Evolutionary conservation across 2,888 invertebrate genomes (phyloP), one percentile per base, ranked within the genome.

Genomic region (Helicoverpa assulta): DNA sequence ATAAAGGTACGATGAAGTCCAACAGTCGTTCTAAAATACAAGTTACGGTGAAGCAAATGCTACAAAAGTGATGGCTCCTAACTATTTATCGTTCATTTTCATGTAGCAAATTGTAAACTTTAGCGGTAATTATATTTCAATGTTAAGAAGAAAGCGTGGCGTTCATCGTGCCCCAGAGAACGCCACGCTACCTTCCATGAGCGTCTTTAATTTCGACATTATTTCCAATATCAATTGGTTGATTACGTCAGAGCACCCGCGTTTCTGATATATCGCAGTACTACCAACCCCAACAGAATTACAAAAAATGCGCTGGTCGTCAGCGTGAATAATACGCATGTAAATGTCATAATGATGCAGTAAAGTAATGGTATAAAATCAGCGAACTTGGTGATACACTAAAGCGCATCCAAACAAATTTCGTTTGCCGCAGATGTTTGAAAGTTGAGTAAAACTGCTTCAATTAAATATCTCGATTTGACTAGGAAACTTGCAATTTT

Each of bases 271-370:
- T 26, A 56, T 19, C 69, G 70, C 18, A 65, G 1, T 1, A 56
- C 37, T 56, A 77, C 43, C 53, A 78, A 10, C 19, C 53, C 51
- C 21, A 53, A 19, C n/a, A 78, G 26, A 37, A 79, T 21, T 1
- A 77, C 16, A 26, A 74, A 65, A 62, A 33, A 67, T n/a, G 55
- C 5, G 43, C 29, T 14, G 3, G 78, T 60, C 12, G 73, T 63
- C 3, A 78, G 40, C 16, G 26, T 53, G 55, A 78, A 80, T 59
- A 60, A 80, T 43, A 76, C 0, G 43, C 57, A 80, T 4, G 56
- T 18, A 29, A 70, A 18, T 8, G 76, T 50, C 76, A 77, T 80
- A 2, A 50, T 5, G 26, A 29, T 37, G 52, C 18, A 29, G 7
- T 47, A 1, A 40, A 14, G 7, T 21, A 26, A 19, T 10, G 10